Percentiles rank a stretch among this genome's conserved stretches.
These are phyloP conservation scores for Cataglyphis livida DNA, from an alignment of 2,888 invertebrate species.

Conservation along the genomic window DNA sequence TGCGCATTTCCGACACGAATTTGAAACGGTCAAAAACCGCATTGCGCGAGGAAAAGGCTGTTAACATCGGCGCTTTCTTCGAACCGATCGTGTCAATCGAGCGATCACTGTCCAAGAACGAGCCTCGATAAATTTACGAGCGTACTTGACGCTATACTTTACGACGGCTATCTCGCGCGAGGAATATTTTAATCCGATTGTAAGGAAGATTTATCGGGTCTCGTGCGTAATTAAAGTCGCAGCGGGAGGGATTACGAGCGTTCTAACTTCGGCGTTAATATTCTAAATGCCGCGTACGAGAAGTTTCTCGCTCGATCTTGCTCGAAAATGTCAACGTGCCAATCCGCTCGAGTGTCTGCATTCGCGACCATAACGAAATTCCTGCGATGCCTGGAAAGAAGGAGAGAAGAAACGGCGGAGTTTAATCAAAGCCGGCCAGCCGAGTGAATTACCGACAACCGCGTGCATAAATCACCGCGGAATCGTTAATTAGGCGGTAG, in stretches of 20 bases:
- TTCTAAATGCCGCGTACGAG: conserved; percentile 81
- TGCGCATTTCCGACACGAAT: neutral
- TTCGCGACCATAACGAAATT: conserved; percentile 68
- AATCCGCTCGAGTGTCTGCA: conserved; percentile 29
- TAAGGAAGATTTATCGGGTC: conserved; percentile 41
- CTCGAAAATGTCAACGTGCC: conserved; percentile 82
- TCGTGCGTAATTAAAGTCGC: conserved; percentile 58
- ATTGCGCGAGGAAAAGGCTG: neutral
- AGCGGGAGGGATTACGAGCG: conserved; percentile 7
- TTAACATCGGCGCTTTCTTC: neutral
- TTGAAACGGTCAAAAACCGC: neutral
- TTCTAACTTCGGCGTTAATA: conserved; percentile 58
- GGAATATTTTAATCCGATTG: conserved; percentile 21
- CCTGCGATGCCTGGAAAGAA: conserved; percentile 46
- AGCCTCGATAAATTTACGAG: conserved; percentile 18
- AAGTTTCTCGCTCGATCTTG: conserved; percentile 80
- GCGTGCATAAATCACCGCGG: conserved; percentile 71
- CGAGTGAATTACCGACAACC: conserved; percentile 58
- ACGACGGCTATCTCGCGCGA: neutral
- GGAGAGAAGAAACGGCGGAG: conserved; percentile 17
- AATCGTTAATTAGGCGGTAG: conserved; percentile 76
- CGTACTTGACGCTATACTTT: neutral
- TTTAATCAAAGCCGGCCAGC: conserved; percentile 57
- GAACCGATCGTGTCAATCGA: neutral
- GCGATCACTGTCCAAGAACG: neutral